Percentiles rank a stretch among this genome's conserved stretches.
These are phyloP conservation scores for Actinernus sp. DNA, from an alignment of 92 coral and sea anemone genomes.

Conservation along the genomic window DNA sequence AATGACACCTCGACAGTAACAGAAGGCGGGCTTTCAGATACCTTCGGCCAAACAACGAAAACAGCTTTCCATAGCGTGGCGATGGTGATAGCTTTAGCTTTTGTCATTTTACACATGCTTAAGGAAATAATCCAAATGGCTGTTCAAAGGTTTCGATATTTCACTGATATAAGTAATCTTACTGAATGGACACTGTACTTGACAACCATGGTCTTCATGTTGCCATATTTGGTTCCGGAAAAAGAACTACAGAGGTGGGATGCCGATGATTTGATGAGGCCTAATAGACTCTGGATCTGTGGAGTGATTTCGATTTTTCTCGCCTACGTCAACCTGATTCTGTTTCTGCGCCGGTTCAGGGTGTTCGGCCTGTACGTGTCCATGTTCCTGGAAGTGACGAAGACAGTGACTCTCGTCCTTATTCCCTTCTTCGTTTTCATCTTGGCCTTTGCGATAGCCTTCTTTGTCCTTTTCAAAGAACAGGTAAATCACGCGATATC, in stretches of 20 bases:
- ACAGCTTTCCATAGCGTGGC: constrained; percentile 5
- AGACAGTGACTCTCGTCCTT: constrained; percentile 68
- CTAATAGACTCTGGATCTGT: constrained; percentile 67
- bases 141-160: constrained; percentile 38
- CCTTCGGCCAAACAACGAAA: not conserved
- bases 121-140: constrained; percentile 69
- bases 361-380: constrained; percentile 71
- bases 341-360: constrained; percentile 78
- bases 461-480: constrained; percentile 71
- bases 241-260: not conserved
- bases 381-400: constrained; percentile 76
- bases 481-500: too few relatives aligned
- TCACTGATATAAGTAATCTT: constrained; percentile 43
- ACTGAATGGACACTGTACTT: constrained; percentile 78
- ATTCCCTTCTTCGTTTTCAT: constrained; percentile 47
- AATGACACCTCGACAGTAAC: not conserved
- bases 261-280: not conserved
- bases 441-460: constrained; percentile 64
- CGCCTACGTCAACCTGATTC: constrained; percentile 76
- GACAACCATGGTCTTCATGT: constrained; percentile 60
- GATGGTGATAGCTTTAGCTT: constrained; percentile 12
- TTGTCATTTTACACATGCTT: constrained; percentile 30
- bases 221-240: constrained; percentile 38
- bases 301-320: constrained; percentile 78
- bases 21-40: not conserved